A percentile compares a stretch with the other conserved stretches of the same genome.
Conservation (phyloP, 2,113 vertebrate genomes). For the Agelaius phoeniceus region DNA sequence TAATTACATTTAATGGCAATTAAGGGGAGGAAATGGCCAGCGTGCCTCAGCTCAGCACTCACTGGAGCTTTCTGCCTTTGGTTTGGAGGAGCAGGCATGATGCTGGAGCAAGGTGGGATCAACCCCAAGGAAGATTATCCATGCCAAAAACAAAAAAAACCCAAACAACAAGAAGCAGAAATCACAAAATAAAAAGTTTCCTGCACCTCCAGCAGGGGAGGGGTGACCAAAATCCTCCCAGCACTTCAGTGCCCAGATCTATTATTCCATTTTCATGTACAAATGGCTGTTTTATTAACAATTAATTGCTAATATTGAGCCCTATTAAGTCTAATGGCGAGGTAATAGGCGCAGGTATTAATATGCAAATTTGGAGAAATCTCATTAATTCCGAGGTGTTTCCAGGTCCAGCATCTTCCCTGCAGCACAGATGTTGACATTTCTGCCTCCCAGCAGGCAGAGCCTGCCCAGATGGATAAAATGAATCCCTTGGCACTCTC, state of each 20-base stretch:
- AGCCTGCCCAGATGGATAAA: background rate
- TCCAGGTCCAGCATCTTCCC: background rate
- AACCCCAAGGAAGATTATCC: background rate
- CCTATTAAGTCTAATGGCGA: background rate
- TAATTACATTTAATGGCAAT: slow-evolving; percentile 13
- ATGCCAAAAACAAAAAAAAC: background rate
- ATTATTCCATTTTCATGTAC: background rate
- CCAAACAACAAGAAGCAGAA: background rate
- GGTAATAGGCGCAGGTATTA: background rate
- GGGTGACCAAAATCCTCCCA: background rate
- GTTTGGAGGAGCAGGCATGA: background rate
- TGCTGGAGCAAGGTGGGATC: background rate
- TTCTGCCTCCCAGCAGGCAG: background rate
- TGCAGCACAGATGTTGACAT: background rate
- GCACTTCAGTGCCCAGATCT: fast-evolving
- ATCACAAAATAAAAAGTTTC: background rate
- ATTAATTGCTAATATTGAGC: background rate
- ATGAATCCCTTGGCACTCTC: background rate
- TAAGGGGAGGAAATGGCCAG: background rate
- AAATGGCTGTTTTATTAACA: background rate
- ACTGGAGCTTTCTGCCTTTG: background rate
- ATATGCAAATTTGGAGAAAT: slow-evolving; percentile 35
- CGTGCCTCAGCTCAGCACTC: fast-evolving
- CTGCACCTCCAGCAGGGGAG: background rate
- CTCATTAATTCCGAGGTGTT: background rate